Base-by-base conservation (phyloP, 2,113 vertebrate species). In the Crocuta crocuta region DNA sequence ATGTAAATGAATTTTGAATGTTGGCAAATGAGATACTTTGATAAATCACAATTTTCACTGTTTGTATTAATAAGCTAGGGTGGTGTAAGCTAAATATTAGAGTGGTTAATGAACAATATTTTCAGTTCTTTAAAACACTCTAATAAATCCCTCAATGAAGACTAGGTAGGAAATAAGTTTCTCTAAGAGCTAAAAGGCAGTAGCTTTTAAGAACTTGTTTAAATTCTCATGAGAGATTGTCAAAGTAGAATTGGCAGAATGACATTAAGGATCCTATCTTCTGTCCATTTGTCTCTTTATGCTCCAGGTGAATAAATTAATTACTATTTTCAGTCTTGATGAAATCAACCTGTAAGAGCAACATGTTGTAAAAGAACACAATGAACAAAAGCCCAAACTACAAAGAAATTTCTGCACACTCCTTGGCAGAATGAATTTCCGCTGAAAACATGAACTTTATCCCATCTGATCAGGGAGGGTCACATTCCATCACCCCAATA, bases 1-100 rank as follows among this genome's bases (percentile, higher is more conserved):
- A 63, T 87, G 91, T 80, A 35, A 94, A 50, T 73, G 21, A 53
- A 92, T 70, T 70, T 91, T 91, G 68, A 81, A 66, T 95, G 76
- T 78, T 90, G 53, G 26, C 24, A 94, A 92, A 79, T 92, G 85
- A 68, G 35, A 48, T 79, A 12, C 82, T n/a, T 84, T 94, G 71
- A 70, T 61, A 74, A 76, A 24, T 87, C 70, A 85, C 43, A 17
- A n/a, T 82, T 66, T 84, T 78, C 28, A 55, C 43, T 55, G 19
- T 71, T 23, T 1, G 17, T 83, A 6, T 92, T 93, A 94, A 71
- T 94, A 66, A 5, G 1, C 6, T 39, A 19, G 28, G 3, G 7
- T 5, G 5, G 10, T 7, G 74, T 78, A 89, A 66, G 26, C 16
- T 85, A 23, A 23, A 53, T 83, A 88, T 91, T 70, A n/a, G 7